Conservation (phyloP, 2,797 vertebrate genomes). For the Muscicapa striata region DNA sequence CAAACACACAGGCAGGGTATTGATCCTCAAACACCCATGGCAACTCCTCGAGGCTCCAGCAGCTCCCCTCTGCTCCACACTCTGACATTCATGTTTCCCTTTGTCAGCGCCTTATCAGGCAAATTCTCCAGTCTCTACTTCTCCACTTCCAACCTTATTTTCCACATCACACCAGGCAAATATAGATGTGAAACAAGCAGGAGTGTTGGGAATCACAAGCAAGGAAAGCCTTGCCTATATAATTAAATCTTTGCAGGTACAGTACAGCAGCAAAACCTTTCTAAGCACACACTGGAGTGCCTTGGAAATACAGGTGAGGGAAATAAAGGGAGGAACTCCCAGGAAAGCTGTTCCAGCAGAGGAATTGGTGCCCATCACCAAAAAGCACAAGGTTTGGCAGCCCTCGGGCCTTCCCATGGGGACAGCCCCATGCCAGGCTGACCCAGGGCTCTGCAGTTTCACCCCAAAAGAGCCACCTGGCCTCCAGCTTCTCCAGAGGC, state of each 20-base stretch:
- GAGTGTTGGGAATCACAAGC: background rate
- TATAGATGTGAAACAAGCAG: background rate
- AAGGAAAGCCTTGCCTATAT: background rate
- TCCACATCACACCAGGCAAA: background rate
- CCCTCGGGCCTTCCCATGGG: accelerated
- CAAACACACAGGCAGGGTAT: background rate
- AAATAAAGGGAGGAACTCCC: background rate
- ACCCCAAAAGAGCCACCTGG: accelerated
- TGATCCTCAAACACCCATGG: background rate
- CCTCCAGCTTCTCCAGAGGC: background rate
- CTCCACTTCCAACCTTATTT: background rate
- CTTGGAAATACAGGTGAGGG: background rate
- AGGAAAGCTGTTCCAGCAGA: background rate
- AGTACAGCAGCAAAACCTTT: background rate
- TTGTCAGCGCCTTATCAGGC: background rate
- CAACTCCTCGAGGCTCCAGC: background rate
- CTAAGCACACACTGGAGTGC: background rate
- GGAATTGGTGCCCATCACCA: accelerated
- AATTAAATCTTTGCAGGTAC: background rate
- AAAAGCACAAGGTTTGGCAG: accelerated
- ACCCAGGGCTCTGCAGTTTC: background rate
- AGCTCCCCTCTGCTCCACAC: background rate
- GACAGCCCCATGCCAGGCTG: background rate
- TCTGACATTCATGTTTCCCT: background rate
- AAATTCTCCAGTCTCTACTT: background rate